Evolutionary conservation across 2,797 vertebrate species (phyloP), one percentile per base, ranked within the genome.

Genomic region (Syngnathus acus): DNA sequence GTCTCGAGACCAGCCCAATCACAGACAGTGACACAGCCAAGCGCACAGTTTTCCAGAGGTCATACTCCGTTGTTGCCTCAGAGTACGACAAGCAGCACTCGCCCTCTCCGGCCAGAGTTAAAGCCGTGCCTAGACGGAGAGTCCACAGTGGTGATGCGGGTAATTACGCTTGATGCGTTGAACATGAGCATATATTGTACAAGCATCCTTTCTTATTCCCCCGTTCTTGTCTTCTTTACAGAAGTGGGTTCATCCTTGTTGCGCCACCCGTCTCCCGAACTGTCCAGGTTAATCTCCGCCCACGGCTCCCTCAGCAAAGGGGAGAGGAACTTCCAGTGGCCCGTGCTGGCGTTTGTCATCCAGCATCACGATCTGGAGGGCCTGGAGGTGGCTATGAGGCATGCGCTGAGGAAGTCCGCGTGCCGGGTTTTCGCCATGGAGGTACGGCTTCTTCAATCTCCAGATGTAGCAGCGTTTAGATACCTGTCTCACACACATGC

Each of bases 341-440:
- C 97, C 9, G 97, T 99, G 57, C 82, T 99, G 82, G 96, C 96
- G 69, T 99, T 99, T 84, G 96, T 99, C 65, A 99, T 99, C 81
- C 97, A 99, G 76, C 97, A 99, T 82, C 97, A 99, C 76, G 97
- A 99, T 86, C 88, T 99, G 62, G 97, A 99, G 85, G 97, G 97
- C 66, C 92, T 99, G 81, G 97, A 99, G 87, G 94, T 98, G 88
- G 97, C 97, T 64, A 99, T 99, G 97, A 97, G 90, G 79, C 97
- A 99, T 68, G 97, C 97, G 17, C 89, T 99, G 83, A 90, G 96
- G 76, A 99, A 99, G 85, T 99, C 97, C 43, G 97, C 97, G 68
- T 99, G 97, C 87, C 90, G 97, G 71, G 97, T 99, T 68, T 99
- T 97, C 87, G 97, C 96, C 66, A 98, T 99, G 97, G 97, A 99